Evolutionary conservation across 2,797 vertebrate genomes (phyloP).

Genomic region (Cuculus canorus): DNA sequence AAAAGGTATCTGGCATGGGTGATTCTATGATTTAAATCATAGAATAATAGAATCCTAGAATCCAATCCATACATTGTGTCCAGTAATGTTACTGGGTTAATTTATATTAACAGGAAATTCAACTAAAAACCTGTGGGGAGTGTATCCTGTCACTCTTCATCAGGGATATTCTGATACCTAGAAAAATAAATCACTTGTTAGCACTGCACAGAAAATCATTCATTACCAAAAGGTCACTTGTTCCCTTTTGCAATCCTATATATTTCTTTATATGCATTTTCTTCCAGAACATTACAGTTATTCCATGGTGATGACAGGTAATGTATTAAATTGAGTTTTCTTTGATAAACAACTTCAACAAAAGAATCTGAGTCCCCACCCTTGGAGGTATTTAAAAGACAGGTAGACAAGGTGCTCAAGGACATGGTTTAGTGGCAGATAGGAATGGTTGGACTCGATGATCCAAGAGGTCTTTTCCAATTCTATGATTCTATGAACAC

Average conservation of each 20-base stretch:
- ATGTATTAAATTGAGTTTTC: background rate
- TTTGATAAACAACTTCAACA: background rate
- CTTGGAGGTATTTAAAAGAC: too few species aligned
- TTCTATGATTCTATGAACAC: too few species aligned
- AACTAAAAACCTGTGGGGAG: background rate
- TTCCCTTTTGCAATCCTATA: background rate
- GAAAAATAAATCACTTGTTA: background rate
- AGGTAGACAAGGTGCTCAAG: too few species aligned
- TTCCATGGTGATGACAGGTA: background rate
- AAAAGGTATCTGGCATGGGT: background rate
- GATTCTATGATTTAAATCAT: background rate
- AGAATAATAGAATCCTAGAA: too few species aligned
- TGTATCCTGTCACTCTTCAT: background rate
- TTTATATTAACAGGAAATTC: background rate
- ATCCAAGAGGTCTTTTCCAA: too few species aligned
- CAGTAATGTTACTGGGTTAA: background rate
- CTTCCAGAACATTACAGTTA: background rate
- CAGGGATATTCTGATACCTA: background rate
- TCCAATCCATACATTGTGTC: rapidly evolving
- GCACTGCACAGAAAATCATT: background rate
- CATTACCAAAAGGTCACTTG: rapidly evolving
- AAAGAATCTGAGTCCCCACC: too few species aligned
- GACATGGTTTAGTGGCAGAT: too few species aligned
- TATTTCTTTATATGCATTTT: background rate
- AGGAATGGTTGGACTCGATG: too few species aligned